Base-by-base conservation (phyloP, 1,140 invertebrate genomes). In the Pollicipes pollicipes region DNA sequence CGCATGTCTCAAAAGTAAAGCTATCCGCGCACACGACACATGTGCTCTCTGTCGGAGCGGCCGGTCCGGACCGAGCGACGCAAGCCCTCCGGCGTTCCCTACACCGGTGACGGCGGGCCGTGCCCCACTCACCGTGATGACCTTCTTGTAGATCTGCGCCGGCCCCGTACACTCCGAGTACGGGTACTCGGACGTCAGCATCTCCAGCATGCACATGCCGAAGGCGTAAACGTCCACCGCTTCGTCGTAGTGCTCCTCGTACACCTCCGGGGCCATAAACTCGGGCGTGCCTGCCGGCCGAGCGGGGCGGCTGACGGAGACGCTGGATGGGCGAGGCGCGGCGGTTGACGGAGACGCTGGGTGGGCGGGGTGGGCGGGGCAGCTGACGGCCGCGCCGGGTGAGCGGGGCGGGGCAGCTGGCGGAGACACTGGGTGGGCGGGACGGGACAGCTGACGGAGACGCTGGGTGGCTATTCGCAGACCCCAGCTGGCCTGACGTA, bases 161-260 rank as follows among this genome's bases (percentile, higher is more conserved):
- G 97, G 95, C 67, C 95, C 95, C 71, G 88, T 90, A 81, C 97
- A 99, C 82, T 99, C 97, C 70, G 91, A 90, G 82, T 99, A 99
- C 2, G 97, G 97, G 85, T 99, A 99, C 82, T 99, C 97, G 35
- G 93, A 95, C n/a, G 97, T 99, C 66, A 96, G 95, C 96, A 99
- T 99, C 84, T 99, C 97, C 76, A 99, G 84, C 93, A 99, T 97
- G 82, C 97, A 99, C 97, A 99, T 99, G 32, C 97, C 97, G 83
- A 99, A 99, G 3, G 97, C 96, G 82, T 99, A 99, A 58, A 99
- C 95, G 80, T 99, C 97, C 28, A 99, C 97, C 69, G 89, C 90
- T 82, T 99, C 97, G 81, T 99, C 96, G 80, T 99, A 99, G 81
- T 97, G 94, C 81, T 99, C 97, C 81, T 99, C 96, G 80, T 98